A percentile compares a stretch with the other conserved stretches of the same genome.
phyloP scores from a whole-genome alignment of 2,888 invertebrate species.

The Lycaena phlaeas region DNA sequence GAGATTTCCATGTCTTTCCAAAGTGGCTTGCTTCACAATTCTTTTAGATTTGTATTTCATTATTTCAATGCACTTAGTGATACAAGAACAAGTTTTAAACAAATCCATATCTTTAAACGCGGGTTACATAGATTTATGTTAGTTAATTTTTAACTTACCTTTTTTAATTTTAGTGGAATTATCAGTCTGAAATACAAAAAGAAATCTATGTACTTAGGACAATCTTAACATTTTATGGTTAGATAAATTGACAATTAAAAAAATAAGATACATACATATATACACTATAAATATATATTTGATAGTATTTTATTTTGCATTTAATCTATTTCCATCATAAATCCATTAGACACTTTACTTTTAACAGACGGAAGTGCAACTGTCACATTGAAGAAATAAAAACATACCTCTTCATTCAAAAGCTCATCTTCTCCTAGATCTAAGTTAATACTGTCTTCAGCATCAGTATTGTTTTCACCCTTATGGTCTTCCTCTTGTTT shows the following conservation, averaged over 20 bases:
- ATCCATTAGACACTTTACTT: constrained; percentile 40
- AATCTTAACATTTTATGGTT: constrained; percentile 20
- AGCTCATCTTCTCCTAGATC: constrained; percentile 88
- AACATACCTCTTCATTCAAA: constrained; percentile 83
- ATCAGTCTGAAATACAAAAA: constrained; percentile 63
- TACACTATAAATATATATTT: constrained; percentile 25
- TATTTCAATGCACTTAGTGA: background rate
- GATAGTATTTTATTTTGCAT: constrained; percentile 17
- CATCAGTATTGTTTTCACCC: constrained; percentile 75
- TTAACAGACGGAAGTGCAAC: constrained; percentile 40
- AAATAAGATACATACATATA: constrained; percentile 27
- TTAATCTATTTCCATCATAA: constrained; percentile 56
- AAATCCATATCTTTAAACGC: background rate
- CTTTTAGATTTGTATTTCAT: background rate
- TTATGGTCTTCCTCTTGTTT: constrained; percentile 51
- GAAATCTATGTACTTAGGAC: constrained; percentile 10
- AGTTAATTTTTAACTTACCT: constrained; percentile 51
- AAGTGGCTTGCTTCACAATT: constrained; percentile 1
- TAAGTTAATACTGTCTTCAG: constrained; percentile 85
- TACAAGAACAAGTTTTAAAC: background rate
- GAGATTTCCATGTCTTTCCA: background rate
- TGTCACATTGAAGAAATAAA: constrained; percentile 62
- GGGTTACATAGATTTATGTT: background rate
- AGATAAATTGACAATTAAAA: constrained; percentile 31
- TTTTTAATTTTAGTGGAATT: constrained; percentile 68